These are phyloP conservation scores for Psylliodes chrysocephalus DNA, from an alignment of 2,888 invertebrate species.

Conservation along the genomic window DNA sequence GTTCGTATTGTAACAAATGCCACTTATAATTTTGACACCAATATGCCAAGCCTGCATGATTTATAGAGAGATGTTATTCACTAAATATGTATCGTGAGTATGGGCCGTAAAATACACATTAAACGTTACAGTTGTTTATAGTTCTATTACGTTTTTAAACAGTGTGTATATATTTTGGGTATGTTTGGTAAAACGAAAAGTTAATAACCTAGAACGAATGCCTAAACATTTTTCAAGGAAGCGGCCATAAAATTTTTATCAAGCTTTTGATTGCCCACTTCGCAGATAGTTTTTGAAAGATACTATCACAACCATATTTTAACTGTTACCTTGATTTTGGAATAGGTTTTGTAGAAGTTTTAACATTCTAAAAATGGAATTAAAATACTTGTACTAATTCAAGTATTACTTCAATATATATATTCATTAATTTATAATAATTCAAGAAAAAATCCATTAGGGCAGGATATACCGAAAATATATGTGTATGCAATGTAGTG, in stretches of 20 bases:
- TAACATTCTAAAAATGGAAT: no score
- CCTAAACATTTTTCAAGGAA: background rate
- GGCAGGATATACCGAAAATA: no score
- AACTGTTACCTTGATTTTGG: no score
- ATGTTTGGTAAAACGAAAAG: background rate
- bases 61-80: conserved; percentile 21
- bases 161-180: background rate
- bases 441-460: no score
- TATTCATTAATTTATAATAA: no score
- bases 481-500: no score
- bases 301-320: no score
- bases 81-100: conserved; percentile 6
- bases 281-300: no score
- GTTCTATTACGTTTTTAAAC: background rate
- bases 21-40: conserved; percentile 54
- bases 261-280: background rate
- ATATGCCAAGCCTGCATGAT: conserved; percentile 37
- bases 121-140: background rate
- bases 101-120: conserved; percentile 7
- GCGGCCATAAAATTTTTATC: background rate
- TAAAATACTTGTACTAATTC: no score
- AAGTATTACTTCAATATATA: no score
- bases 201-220: background rate
- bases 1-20: conserved; percentile 51
- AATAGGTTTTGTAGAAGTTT: no score